phyloP scores from a whole-genome alignment of 1,140 invertebrate genomes.

The Carcinoscorpius rotundicauda region DNA sequence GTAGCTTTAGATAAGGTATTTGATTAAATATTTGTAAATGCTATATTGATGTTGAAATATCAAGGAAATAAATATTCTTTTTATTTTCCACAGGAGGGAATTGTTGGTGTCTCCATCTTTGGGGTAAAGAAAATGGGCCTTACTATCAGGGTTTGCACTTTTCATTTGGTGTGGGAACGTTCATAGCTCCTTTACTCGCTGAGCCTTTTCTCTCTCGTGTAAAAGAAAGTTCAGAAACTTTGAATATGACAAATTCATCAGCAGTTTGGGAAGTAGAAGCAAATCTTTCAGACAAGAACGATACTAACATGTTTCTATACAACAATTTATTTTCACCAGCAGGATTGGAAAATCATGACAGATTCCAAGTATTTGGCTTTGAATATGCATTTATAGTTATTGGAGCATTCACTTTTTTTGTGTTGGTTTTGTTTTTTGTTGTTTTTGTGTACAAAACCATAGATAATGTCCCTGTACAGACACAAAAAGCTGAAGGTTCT shows the following conservation, averaged over 20 bases:
- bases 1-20: background rate
- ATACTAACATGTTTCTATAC: background rate
- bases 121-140: slow-evolving; percentile 38
- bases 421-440: background rate
- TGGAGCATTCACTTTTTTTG: background rate
- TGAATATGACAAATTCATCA: background rate
- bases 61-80: background rate
- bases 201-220: slow-evolving; percentile 33
- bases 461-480: background rate
- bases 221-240: slow-evolving; percentile 5
- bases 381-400: background rate
- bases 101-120: slow-evolving; percentile 38
- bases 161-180: slow-evolving; percentile 41
- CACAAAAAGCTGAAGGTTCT: background rate
- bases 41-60: background rate
- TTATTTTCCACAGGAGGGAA: slow-evolving; percentile 36
- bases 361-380: background rate
- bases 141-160: slow-evolving; percentile 43
- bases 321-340: background rate
- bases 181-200: slow-evolving; percentile 39
- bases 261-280: background rate
- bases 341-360: background rate
- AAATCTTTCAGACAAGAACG: background rate
- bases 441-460: background rate
- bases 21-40: background rate